phyloP scores from a whole-genome alignment of 2,797 vertebrate species.

The Uromys caudimaculatus region DNA sequence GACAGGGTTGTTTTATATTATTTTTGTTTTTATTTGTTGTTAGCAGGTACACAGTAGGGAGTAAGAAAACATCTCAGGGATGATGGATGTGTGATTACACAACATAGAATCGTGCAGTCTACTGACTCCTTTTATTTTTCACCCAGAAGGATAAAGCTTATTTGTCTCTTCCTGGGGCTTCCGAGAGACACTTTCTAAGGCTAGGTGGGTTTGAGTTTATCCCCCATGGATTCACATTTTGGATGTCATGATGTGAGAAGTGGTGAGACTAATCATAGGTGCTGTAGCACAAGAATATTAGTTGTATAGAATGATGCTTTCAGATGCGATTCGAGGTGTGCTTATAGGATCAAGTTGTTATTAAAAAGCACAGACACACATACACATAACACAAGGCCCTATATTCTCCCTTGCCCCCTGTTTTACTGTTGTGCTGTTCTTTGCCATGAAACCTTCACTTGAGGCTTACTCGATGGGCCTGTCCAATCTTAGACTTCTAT shows the following conservation, averaged over 20 bases:
- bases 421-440: not conserved
- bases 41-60: slow-evolving; percentile 32
- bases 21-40: slow-evolving; percentile 70
- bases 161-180: not conserved
- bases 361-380: not conserved
- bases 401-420: no score
- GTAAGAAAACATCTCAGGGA: slow-evolving; percentile 29
- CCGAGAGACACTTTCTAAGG: not conserved
- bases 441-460: no score
- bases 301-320: not conserved
- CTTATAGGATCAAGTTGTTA: no score
- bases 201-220: not conserved
- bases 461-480: not conserved
- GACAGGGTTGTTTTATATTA: slow-evolving; percentile 55
- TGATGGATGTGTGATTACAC: not conserved
- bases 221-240: not conserved
- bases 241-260: not conserved
- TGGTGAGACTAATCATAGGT: no score
- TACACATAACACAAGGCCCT: not conserved
- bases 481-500: not conserved
- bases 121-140: not conserved
- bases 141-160: not conserved
- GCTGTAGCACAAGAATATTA: not conserved
- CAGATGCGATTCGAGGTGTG: not conserved
- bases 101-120: not conserved